Percentiles rank a stretch among this genome's conserved stretches.
Evolutionary conservation across 2,113 vertebrate genomes (phyloP).

Genomic region (Pachycephala philippinensis): DNA sequence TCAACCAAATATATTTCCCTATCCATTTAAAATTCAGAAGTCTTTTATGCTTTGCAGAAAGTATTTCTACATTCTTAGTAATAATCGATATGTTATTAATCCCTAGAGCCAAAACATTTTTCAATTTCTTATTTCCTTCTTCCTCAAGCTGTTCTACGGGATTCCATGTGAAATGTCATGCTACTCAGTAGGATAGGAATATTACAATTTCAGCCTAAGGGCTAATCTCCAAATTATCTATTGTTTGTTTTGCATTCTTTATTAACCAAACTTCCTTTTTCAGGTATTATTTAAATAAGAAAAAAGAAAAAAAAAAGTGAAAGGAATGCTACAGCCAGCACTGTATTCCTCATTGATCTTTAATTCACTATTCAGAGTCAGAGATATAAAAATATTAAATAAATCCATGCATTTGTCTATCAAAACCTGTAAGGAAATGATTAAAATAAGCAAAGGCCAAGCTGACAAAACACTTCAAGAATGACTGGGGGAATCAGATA

Average conservation of each 20-base stretch:
- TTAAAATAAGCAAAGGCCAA: slow-evolving; percentile 45
- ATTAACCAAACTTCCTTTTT: background rate
- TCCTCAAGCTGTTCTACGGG: background rate
- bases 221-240: background rate
- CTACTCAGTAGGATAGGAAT: background rate
- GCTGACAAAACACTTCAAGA: slow-evolving; percentile 14
- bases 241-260: background rate
- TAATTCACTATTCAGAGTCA: background rate
- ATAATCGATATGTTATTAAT: background rate
- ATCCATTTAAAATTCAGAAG: background rate
- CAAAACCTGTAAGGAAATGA: background rate
- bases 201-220: background rate
- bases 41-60: background rate
- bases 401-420: background rate
- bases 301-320: background rate
- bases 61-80: background rate
- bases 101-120: background rate
- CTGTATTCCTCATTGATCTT: background rate
- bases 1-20: background rate
- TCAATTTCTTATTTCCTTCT: background rate
- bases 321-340: background rate
- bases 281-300: background rate
- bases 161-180: background rate
- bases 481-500: slow-evolving; percentile 16
- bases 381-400: background rate